Base-by-base conservation (phyloP, 2,888 invertebrate species). In the Hemithea aestivaria region DNA sequence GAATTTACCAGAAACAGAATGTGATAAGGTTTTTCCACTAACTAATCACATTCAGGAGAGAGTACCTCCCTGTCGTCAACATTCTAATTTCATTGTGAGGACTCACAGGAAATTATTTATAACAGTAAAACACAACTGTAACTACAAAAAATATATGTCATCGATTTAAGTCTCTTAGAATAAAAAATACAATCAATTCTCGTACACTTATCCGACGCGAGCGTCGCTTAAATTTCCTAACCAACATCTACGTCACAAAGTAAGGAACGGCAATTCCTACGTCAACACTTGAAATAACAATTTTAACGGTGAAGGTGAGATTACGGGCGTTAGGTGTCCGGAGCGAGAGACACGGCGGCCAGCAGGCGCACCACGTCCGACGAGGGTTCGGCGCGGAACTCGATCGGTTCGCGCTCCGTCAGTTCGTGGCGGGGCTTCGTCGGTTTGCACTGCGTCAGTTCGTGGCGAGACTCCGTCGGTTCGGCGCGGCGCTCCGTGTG, bases 111-210 rank as follows among this genome's bases (percentile, higher is more conserved):
- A n/a, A n/a, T n/a, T n/a, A n/a, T n/a, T n/a, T n/a, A n/a, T n/a
- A 11, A 20, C 5, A 40, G 32, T 12, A 32, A 35, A 40, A 35
- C 22, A 12, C 35, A 32, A 20, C 2, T 6, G 1, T 32, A 32
- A 21, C 40, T 40, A 40, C 40, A 40, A 40, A 40, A 40, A 40
- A 35, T 40, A 28, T 32, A 24, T 35, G 10, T 35, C 24, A 36
- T 33, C 33, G 27, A 42, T 42, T 40, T 35, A 42, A 25, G 36
- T 41, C 35, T 33, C 41, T 42, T 42, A 37, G 23, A 33, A 22
- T 27, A 35, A 30, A 31, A 36, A 41, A 27, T 27, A 26, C 27
- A 27, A 23, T 23, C 27, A 28, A 24, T 23, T 7, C 24, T 29
- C 7, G 12, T 16, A 32, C 10, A 28, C 40, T 31, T 39, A 10